These are phyloP conservation scores for Reticulitermes lucifugus DNA, from an alignment of 2,888 invertebrate genomes.

Conservation along the genomic window DNA sequence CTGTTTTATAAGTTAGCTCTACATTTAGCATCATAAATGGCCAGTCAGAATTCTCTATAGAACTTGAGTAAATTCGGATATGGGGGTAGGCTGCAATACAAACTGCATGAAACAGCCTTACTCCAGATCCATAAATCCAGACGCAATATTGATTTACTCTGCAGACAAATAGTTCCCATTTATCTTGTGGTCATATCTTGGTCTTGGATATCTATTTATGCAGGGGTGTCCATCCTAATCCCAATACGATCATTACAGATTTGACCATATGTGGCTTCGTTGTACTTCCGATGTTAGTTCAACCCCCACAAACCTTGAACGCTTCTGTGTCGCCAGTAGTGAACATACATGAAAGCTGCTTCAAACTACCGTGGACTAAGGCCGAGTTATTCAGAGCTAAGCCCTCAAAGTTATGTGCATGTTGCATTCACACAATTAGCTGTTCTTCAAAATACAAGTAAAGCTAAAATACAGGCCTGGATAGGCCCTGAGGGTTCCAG, in stretches of 20 bases:
- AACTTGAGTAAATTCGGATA: background rate
- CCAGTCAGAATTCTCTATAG: conserved; percentile 10
- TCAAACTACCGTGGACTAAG: too few relatives aligned
- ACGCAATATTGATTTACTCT: conserved; percentile 7
- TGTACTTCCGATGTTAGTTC: too few relatives aligned
- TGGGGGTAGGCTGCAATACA: background rate
- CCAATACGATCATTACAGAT: background rate
- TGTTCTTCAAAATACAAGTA: too few relatives aligned
- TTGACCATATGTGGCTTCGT: too few relatives aligned
- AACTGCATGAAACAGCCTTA: background rate
- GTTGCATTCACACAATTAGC: too few relatives aligned
- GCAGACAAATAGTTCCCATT: conserved; percentile 20
- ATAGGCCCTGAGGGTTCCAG: too few relatives aligned
- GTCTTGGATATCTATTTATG: conserved; percentile 3
- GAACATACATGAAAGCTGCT: too few relatives aligned
- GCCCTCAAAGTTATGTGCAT: too few relatives aligned
- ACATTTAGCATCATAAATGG: background rate
- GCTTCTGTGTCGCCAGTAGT: too few relatives aligned
- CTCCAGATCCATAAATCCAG: background rate
- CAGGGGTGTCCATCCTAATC: conserved; percentile 6
- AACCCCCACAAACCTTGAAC: too few relatives aligned
- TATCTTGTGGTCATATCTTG: conserved; percentile 3
- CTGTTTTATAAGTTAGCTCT: background rate
- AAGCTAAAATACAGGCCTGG: too few relatives aligned
- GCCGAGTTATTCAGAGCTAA: too few relatives aligned